Percentiles rank a stretch among this genome's conserved stretches.
These are phyloP conservation scores for Podarcis raffonei DNA, from an alignment of 2,113 vertebrate species.

Conservation along the genomic window DNA sequence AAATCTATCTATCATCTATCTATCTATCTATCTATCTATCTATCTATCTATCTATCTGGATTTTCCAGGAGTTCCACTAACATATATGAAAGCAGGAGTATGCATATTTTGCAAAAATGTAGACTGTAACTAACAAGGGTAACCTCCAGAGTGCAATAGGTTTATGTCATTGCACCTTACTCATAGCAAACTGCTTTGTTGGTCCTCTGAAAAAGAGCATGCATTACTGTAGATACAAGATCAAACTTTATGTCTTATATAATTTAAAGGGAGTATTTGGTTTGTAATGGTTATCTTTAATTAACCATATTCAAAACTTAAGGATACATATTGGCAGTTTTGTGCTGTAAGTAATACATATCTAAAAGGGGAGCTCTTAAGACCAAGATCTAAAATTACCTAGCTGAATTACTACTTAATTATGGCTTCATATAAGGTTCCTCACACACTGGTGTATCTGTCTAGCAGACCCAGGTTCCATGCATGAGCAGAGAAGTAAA, in stretches of 20 bases:
- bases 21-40: no score
- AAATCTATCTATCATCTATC: no score
- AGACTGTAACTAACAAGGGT: slow-evolving; percentile 78
- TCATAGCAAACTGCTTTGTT: slow-evolving; percentile 30
- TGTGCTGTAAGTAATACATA: neutral
- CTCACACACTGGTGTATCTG: neutral
- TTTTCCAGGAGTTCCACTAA: neutral
- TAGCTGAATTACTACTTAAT: no score
- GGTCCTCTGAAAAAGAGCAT: slow-evolving; percentile 38
- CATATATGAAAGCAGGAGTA: slow-evolving; percentile 21
- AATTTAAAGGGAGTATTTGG: slow-evolving; percentile 28
- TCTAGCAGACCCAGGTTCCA: neutral
- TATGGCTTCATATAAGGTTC: neutral
- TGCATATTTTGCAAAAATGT: slow-evolving; percentile 59
- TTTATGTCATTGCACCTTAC: slow-evolving; percentile 70
- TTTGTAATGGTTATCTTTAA: slow-evolving; percentile 34
- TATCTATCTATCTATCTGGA: no score
- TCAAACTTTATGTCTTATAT: slow-evolving; percentile 37
- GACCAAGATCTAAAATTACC: no score
- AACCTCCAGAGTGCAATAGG: slow-evolving; percentile 80
- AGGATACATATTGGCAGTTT: slow-evolving; percentile 21
- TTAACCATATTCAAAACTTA: slow-evolving; percentile 8
- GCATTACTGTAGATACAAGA: neutral
- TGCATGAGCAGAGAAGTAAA: neutral
- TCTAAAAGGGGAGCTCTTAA: no score